Percentiles rank a stretch among this genome's conserved stretches.
Conservation (phyloP, 2,888 invertebrate genomes). For the Xanthorhoe spadicearia region DNA sequence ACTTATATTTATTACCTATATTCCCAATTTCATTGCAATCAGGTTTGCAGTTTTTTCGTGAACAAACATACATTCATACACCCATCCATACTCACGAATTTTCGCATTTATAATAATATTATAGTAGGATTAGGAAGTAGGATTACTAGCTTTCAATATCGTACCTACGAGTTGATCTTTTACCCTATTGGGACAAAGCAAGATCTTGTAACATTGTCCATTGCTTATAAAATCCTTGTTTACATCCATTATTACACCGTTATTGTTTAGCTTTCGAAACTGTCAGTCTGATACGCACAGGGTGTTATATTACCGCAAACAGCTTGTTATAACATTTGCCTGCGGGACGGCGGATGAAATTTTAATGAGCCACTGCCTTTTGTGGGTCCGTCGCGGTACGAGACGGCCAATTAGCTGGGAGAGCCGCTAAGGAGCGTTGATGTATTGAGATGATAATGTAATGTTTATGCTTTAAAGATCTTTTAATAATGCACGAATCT, state of each 20-base stretch:
- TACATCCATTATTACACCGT: background rate
- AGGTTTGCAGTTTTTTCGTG: too few species aligned
- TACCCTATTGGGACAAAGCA: too few species aligned
- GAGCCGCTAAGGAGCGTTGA: constrained; percentile 24
- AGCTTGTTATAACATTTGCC: constrained; percentile 60
- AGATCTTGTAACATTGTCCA: background rate
- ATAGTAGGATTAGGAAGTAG: too few species aligned
- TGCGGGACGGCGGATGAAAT: constrained; percentile 63
- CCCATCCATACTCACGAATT: too few species aligned
- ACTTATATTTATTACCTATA: too few species aligned
- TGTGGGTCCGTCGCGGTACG: constrained; percentile 57
- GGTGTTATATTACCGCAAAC: constrained; percentile 69
- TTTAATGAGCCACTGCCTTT: constrained; percentile 70
- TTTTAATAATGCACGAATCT: too few species aligned
- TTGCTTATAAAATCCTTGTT: background rate
- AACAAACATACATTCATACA: too few species aligned
- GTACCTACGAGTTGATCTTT: too few species aligned
- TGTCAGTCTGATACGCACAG: constrained; percentile 44
- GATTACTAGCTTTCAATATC: too few species aligned
- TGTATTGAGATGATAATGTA: constrained; percentile 19
- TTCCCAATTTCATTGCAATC: too few species aligned
- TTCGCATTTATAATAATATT: too few species aligned
- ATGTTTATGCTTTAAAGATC: background rate
- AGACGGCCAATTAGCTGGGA: constrained; percentile 67
- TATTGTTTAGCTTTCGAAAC: constrained; percentile 24